phyloP scores from a whole-genome alignment of 2,888 invertebrate species.

The Periphyllus acericola region DNA sequence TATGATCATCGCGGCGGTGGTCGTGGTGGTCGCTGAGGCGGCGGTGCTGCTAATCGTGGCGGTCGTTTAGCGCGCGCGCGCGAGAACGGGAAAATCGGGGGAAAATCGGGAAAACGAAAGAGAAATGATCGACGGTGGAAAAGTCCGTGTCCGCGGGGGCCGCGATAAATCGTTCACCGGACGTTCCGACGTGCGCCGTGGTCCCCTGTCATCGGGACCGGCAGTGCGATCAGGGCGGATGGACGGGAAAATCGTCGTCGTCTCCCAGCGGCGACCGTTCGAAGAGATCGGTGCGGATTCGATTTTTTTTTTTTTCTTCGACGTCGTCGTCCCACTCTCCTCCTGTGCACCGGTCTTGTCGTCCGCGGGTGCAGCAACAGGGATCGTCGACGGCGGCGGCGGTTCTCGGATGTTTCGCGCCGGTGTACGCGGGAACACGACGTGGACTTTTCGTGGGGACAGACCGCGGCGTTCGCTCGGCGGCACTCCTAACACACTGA shows the following conservation, averaged over 20 bases:
- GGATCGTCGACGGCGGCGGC: not conserved
- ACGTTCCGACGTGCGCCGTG: not conserved
- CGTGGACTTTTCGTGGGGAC: conserved; percentile 25
- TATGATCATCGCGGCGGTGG: conserved; percentile 73
- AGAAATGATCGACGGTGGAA: too few species aligned
- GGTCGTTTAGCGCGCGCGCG: not conserved
- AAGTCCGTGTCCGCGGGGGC: too few species aligned
- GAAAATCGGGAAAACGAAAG: not conserved
- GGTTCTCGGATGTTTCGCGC: not conserved
- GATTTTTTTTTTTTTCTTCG: not conserved
- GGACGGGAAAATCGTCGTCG: not conserved
- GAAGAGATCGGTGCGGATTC: too few species aligned
- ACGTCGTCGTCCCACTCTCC: too few species aligned
- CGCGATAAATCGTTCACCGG: too few species aligned
- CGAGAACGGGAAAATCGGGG: not conserved
- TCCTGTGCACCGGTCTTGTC: too few species aligned
- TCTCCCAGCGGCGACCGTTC: not conserved
- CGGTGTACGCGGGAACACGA: conserved; percentile 12
- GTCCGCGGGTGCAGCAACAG: not conserved
- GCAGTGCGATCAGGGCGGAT: not conserved
- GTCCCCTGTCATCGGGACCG: conserved; percentile 5
- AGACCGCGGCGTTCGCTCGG: conserved; percentile 8
- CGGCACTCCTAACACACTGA: conserved; percentile 60
- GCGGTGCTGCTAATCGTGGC: conserved; percentile 3
- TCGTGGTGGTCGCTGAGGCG: not conserved